phyloP scores from a whole-genome alignment of 2,113 vertebrate genomes.

The Ardeotis arabs region DNA sequence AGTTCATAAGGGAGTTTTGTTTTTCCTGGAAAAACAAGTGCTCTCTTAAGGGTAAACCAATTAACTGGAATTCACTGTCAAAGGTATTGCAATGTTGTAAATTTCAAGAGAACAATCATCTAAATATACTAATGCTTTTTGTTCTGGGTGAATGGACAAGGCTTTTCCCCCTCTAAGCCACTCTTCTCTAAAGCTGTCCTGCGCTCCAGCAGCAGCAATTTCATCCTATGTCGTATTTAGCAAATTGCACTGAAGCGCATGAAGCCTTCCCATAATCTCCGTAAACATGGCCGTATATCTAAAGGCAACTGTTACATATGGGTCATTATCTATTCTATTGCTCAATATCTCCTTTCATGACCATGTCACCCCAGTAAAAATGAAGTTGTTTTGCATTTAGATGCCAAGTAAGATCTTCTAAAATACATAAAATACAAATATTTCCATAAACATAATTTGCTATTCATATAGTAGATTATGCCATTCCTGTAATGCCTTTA shows the following conservation, averaged over 20 bases:
- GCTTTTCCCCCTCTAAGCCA: neutral
- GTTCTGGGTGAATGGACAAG: conserved; percentile 14
- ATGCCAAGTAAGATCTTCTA: conserved; percentile 10
- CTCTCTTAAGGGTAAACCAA: neutral
- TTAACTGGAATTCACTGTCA: conserved; percentile 24
- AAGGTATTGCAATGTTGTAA: conserved; percentile 8
- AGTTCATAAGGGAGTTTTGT: neutral
- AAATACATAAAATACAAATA: conserved; percentile 3
- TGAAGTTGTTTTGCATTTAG: conserved; percentile 55
- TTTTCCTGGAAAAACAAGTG: neutral
- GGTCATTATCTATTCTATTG: conserved; percentile 41
- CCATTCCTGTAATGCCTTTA: neutral
- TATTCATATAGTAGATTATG: neutral
- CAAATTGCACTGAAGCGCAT: conserved; percentile 43
- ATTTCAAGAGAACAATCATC: conserved; percentile 43
- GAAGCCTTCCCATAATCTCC: conserved; percentile 35
- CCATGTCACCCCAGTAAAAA: conserved; percentile 39
- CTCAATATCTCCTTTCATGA: conserved; percentile 22
- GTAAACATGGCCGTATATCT: conserved; percentile 12
- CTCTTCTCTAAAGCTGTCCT: conserved; percentile 42
- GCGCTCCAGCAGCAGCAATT: conserved; percentile 42
- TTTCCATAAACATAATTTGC: conserved; percentile 12
- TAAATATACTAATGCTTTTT: conserved; percentile 37
- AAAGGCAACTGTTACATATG: conserved; percentile 35
- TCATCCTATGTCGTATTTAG: conserved; percentile 50